Conservation (phyloP, 2,113 vertebrate species). For the Tonatia bakeri region DNA sequence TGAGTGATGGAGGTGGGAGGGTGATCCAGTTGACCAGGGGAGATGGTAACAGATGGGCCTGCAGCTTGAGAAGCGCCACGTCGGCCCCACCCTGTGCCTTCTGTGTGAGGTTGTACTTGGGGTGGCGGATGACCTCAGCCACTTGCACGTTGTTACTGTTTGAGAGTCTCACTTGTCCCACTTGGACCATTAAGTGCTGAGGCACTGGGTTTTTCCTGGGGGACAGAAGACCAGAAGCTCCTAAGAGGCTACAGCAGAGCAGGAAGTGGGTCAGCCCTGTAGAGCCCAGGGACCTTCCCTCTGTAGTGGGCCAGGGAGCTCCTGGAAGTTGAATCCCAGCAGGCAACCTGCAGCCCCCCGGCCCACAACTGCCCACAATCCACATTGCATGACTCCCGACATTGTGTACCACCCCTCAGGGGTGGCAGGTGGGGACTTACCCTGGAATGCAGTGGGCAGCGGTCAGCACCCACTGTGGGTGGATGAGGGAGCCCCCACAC, state of each 20-base stretch:
- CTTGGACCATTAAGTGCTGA: background rate
- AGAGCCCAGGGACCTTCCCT: background rate
- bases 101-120: background rate
- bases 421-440: background rate
- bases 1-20: fast-evolving
- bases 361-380: background rate
- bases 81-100: fast-evolving
- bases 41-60: fast-evolving
- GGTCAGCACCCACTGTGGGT: background rate
- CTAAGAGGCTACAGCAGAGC: background rate
- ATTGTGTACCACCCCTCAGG: background rate
- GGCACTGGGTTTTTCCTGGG: background rate
- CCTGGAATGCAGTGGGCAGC: background rate
- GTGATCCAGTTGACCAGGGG: background rate
- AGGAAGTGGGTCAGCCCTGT: background rate
- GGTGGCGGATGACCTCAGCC: background rate
- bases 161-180: background rate
- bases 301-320: background rate
- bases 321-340: background rate
- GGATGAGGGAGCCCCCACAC: background rate
- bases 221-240: background rate
- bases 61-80: background rate
- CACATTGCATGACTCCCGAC: background rate
- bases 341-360: background rate
- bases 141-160: fast-evolving